Percentiles rank a stretch among this genome's conserved stretches.
phyloP scores from a whole-genome alignment of 2,797 vertebrate genomes.

The Urosaurus nigricauda region DNA sequence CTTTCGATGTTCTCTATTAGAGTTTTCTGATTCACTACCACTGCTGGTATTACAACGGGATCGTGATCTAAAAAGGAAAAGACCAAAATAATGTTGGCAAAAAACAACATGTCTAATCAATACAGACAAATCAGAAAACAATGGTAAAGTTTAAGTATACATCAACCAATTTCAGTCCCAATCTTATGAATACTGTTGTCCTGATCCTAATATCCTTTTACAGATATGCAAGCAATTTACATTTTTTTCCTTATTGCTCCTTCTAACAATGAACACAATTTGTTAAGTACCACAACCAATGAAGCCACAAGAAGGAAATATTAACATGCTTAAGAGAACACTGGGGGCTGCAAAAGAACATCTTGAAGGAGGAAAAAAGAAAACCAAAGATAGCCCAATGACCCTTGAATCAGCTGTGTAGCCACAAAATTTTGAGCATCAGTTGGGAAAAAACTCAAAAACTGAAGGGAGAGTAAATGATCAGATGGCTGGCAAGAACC shows the following conservation, averaged over 20 bases:
- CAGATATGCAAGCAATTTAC: background rate
- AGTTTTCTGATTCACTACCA: conserved; percentile 90
- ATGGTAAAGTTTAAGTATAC: background rate
- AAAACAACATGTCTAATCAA: background rate
- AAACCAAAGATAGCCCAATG: background rate
- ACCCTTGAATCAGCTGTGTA: background rate
- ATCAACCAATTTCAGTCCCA: background rate
- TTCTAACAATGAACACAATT: background rate
- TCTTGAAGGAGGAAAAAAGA: background rate
- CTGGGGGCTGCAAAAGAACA: background rate
- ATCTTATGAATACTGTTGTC: background rate
- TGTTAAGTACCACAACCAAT: no score
- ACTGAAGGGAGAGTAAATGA: background rate
- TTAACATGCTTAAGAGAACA: background rate
- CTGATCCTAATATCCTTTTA: background rate
- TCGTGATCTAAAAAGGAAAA: conserved; percentile 79
- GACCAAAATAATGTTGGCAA: background rate
- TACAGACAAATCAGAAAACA: background rate
- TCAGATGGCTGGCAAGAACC: background rate
- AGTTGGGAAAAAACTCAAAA: background rate
- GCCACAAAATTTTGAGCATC: background rate
- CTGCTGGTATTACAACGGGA: conserved; percentile 92
- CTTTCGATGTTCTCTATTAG: conserved; percentile 84
- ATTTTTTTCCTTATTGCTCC: background rate
- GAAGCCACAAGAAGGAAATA: background rate